Evolutionary conservation across 1,140 invertebrate genomes (phyloP), one percentile per base, ranked within the genome.

Genomic region (Anthonomus grandis): DNA sequence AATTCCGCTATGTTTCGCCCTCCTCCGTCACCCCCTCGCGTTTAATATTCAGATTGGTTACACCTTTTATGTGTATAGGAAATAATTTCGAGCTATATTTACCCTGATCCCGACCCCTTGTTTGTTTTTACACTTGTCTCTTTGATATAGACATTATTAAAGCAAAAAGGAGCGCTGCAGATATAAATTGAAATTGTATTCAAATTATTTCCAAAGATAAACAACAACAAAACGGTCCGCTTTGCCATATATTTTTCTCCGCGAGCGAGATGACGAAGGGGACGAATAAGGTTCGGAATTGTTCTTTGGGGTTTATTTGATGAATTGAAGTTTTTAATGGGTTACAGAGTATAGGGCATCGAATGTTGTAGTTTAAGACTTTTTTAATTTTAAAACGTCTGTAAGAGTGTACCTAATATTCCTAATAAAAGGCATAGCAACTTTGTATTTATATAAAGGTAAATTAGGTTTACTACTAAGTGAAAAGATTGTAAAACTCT

Each of bases 41-140:
- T 71, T 70, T 70, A 73, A 73, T 73, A 73, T 71, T 72, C 69
- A 72, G 69, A 73, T 73, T 73, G 71, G 71, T 73, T 73, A 73
- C 71, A 73, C 71, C 71, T 73, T 73, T 73, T 71, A 73, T 70
- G 57, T 68, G 71, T 73, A 66, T 62, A 68, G 67, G 67, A 73
- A 72, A 71, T 71, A 71, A 71, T 72, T 71, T 69, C 51, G 60
- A 59, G 61, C 64, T 60, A 64, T 65, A 66, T 70, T 68, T 66
- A 64, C 68, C 59, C 66, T 55, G 34, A 48, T 52, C 45, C 41
- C 64, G 58, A 47, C 62, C 67, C 66, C 66, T 60, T 72, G 68
- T 71, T 72, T 72, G 69, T 72, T 72, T 72, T 69, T 70, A 68
- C 70, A 72, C 70, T 72, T 72, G 69, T 68, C 64, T 61, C 70